Conservation (phyloP, 1,140 invertebrate genomes). For the Triops cancriformis region DNA sequence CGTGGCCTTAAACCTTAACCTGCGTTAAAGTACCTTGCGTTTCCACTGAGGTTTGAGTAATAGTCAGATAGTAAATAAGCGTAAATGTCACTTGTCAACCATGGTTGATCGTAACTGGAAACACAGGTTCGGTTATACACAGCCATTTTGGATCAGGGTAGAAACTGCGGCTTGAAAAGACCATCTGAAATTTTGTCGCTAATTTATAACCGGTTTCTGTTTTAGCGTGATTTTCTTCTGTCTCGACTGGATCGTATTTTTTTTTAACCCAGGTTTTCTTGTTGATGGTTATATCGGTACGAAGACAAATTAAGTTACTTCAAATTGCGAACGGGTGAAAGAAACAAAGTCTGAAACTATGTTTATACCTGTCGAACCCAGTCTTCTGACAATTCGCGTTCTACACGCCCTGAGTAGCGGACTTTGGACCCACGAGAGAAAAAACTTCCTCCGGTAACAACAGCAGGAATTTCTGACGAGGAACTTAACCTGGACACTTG, state of each 20-base stretch:
- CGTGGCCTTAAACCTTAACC: no score
- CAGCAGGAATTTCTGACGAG: constrained; percentile 71
- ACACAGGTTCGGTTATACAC: no score
- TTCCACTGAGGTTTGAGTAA: no score
- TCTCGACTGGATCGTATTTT: not conserved
- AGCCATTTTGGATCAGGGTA: no score
- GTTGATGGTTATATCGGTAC: not conserved
- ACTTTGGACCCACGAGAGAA: constrained; percentile 92
- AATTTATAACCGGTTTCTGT: no score
- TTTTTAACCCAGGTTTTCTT: not conserved
- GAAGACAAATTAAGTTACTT: constrained; percentile 19
- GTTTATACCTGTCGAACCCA: constrained; percentile 41
- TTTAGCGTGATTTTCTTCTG: no score
- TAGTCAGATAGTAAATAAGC: no score
- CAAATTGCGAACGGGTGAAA: constrained; percentile 28
- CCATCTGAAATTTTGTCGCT: no score
- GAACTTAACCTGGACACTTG: constrained; percentile 58
- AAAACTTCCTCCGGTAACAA: constrained; percentile 83
- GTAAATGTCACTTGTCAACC: no score
- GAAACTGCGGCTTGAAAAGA: no score
- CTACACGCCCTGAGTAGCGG: constrained; percentile 78
- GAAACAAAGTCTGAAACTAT: not conserved
- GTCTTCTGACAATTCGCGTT: constrained; percentile 75
- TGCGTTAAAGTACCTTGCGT: no score
- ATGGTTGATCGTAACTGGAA: no score